These are phyloP conservation scores for Sebastes goodei DNA, from an alignment of 2,797 vertebrate genomes.

Conservation along the genomic window DNA sequence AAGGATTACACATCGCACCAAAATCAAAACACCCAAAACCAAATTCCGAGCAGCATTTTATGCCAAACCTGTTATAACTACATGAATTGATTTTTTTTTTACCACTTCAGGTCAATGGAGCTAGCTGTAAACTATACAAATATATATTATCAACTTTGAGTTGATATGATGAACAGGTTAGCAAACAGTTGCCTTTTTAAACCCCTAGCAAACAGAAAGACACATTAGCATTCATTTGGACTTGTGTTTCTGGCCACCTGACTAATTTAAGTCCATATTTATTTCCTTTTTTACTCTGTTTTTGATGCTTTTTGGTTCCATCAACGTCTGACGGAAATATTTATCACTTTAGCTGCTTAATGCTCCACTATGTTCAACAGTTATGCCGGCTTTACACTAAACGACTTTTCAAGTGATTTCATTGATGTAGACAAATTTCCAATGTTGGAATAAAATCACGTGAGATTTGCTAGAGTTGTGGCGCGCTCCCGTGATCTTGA, in stretches of 20 bases:
- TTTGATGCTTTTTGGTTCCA: neutral
- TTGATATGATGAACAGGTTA: rapidly evolving
- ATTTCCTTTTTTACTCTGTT: neutral
- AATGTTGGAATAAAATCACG: neutral
- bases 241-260: neutral
- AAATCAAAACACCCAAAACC: neutral
- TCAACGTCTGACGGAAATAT: neutral
- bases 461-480: neutral
- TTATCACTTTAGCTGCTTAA: neutral
- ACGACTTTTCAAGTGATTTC: neutral
- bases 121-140: too few relatives aligned
- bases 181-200: neutral
- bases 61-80: neutral
- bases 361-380: neutral
- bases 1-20: rapidly evolving
- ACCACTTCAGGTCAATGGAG: too few relatives aligned
- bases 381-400: neutral
- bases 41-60: neutral
- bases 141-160: too few relatives aligned
- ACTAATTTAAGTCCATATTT: neutral
- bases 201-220: neutral
- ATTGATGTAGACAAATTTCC: neutral
- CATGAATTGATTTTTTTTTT: neutral
- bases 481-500: neutral
- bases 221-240: neutral